phyloP scores from a whole-genome alignment of 2,888 invertebrate genomes.

The Drosophila rellima region DNA sequence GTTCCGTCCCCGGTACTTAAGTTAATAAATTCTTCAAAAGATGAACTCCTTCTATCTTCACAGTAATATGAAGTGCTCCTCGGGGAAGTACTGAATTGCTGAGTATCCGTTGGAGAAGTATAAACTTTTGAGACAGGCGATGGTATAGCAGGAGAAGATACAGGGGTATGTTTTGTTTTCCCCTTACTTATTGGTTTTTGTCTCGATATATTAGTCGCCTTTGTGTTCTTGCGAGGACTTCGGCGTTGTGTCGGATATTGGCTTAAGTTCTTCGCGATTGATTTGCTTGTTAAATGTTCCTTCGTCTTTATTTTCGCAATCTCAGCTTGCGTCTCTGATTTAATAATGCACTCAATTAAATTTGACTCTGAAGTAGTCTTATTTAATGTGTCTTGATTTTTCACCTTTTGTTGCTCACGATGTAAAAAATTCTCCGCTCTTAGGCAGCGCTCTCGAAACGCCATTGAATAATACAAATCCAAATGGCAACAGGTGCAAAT shows the following conservation, averaged over 20 bases:
- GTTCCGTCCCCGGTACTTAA: neutral
- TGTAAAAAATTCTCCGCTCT: slow-evolving; percentile 28
- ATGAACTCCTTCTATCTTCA: neutral
- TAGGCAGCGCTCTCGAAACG: slow-evolving; percentile 45
- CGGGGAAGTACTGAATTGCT: neutral
- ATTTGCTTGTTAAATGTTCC: neutral
- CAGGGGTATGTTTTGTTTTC: neutral
- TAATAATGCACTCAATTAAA: neutral
- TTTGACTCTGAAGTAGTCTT: neutral
- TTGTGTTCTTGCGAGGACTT: neutral
- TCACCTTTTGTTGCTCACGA: neutral
- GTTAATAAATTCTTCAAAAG: neutral
- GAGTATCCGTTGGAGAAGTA: neutral
- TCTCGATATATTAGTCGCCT: neutral
- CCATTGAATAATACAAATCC: slow-evolving; percentile 44
- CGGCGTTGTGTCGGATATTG: neutral
- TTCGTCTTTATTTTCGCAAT: neutral
- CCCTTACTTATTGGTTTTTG: neutral
- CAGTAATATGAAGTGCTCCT: neutral
- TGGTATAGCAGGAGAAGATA: neutral
- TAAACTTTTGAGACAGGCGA: neutral
- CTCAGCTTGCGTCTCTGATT: neutral
- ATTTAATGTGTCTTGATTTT: neutral
- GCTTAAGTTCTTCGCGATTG: no score
- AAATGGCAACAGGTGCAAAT: slow-evolving; percentile 52